These are phyloP conservation scores for Rhinoraja longicauda DNA, from an alignment of 2,797 vertebrate genomes.

Conservation along the genomic window DNA sequence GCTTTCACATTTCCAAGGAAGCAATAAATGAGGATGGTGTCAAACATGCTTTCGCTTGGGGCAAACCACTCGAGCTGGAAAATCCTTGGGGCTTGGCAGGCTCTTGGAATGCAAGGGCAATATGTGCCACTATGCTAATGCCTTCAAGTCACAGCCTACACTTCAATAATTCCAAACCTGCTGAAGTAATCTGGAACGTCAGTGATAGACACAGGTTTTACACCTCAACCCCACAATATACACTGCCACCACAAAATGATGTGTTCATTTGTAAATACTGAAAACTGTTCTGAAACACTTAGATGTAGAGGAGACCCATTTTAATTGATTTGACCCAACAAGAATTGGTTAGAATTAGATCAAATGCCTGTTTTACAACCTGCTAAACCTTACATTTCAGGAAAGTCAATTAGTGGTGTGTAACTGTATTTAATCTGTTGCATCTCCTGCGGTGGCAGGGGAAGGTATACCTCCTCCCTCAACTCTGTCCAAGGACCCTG, in stretches of 20 bases:
- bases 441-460: too few relatives aligned
- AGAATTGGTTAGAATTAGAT: background rate
- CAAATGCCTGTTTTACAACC: background rate
- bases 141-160: too few relatives aligned
- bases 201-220: too few relatives aligned
- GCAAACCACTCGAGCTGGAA: background rate
- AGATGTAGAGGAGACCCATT: too few relatives aligned
- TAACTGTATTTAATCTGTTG: background rate
- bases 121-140: too few relatives aligned
- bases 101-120: background rate
- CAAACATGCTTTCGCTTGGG: background rate
- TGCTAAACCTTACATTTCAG: background rate
- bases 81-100: background rate
- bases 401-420: background rate
- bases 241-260: background rate
- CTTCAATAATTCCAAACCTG: too few relatives aligned
- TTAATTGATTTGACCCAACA: background rate
- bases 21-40: background rate
- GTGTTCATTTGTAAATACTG: background rate
- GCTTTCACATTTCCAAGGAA: background rate
- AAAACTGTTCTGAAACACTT: background rate
- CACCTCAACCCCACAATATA: too few relatives aligned
- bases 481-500: too few relatives aligned
- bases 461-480: too few relatives aligned
- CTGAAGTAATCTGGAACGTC: too few relatives aligned